Percentiles rank a stretch among this genome's conserved stretches.
These are phyloP conservation scores for Clarias macrocephalus DNA, from an alignment of 2,113 vertebrate genomes.

Conservation along the genomic window DNA sequence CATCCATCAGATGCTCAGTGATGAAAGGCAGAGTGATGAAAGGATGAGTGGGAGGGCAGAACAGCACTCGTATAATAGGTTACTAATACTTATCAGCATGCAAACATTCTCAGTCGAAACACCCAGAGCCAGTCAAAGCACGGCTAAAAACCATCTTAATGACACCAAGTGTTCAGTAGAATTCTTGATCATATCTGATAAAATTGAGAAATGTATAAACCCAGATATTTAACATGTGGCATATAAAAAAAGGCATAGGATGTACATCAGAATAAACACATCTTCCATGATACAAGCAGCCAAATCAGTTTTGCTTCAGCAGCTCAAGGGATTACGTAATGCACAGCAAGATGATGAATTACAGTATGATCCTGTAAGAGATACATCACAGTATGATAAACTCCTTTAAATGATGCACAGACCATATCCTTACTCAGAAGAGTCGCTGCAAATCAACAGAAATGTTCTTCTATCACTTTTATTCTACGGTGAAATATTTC, in stretches of 20 bases:
- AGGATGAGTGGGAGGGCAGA: constrained; percentile 43
- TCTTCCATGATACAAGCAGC: background rate
- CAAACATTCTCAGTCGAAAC: constrained; percentile 1
- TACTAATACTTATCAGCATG: constrained; percentile 45
- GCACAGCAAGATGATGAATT: background rate
- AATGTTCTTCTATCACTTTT: background rate
- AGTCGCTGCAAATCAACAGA: background rate
- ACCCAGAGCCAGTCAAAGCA: background rate
- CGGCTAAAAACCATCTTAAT: background rate
- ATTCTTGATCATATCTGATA: background rate
- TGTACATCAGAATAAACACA: background rate
- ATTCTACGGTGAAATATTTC: background rate
- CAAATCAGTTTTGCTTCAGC: background rate
- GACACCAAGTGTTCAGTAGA: background rate
- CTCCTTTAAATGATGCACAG: background rate
- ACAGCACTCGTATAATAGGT: constrained; percentile 27
- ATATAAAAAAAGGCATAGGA: background rate
- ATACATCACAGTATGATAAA: background rate
- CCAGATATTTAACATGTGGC: background rate
- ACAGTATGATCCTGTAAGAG: background rate
- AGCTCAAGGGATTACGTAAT: background rate
- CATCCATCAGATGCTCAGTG: constrained; percentile 36
- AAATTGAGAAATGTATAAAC: background rate
- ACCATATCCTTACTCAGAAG: background rate
- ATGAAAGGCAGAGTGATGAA: constrained; percentile 34